Evolutionary conservation across 1,140 invertebrate genomes (phyloP), one percentile per base, ranked within the genome.

Genomic region (Drosophila lacertosa): DNA sequence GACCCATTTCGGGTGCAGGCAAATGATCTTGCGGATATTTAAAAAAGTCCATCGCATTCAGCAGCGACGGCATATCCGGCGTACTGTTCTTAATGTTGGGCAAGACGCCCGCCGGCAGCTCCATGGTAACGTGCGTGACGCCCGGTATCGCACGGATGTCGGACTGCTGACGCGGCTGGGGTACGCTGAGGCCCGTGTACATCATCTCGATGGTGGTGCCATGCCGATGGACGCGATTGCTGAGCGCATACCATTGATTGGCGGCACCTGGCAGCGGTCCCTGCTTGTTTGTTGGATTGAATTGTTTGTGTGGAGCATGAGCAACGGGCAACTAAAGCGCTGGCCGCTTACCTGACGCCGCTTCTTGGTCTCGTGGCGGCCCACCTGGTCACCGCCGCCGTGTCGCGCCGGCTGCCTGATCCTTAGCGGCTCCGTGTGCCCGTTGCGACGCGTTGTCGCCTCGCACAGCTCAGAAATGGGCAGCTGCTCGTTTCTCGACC

Each of bases 161-260:
- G 1, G 45, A 7, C 18, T 13, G 10, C 0, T 29, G 2, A 3
- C 6, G 5, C 3, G 35, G 9, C 18, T 66, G 35, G 4, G 54
- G 62, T 3, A 60, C 18, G 13, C 13, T 18, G 32, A n/a, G 1
- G 0, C 11, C 62, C 0, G 70, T 67, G 63, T 74, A 74, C 33
- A 75, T 39, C 47, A 67, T 54, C 10, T 74, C 55, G 4, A 60
- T 16, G 3, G 37, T 42, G 39, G 71, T 53, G 26, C 68, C 71
- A 0, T 20, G 1, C 3, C 15, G 2, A 7, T 71, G 59, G 4
- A 59, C 37, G 0, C 10, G 11, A 15, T 64, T 72, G 39, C 47
- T 50, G 15, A 72, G n/a, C 6, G 55, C 13, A 4, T 40, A 45
- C 71, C 71, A 72, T 4, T 74, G 45, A 13, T 45, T 53, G 2